phyloP scores from a whole-genome alignment of 2,888 invertebrate genomes.

The Esperia sulphurella region DNA sequence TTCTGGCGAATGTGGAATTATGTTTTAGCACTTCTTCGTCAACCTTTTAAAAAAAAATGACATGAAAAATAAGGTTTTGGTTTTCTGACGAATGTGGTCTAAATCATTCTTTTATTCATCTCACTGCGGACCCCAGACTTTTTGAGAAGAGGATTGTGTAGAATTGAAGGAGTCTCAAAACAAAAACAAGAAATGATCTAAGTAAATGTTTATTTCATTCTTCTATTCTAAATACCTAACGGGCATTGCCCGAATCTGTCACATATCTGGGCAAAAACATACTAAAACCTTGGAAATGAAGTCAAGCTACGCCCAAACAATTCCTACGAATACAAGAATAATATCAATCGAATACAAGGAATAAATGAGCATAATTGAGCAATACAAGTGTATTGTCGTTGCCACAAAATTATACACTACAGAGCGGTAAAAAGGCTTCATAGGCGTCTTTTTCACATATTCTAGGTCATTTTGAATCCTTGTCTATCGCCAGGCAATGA shows the following conservation, averaged over 20 bases:
- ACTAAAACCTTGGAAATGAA: slow-evolving; percentile 19
- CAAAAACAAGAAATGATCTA: slow-evolving; percentile 49
- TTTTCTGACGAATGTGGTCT: too few relatives aligned
- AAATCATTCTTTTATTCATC: too few relatives aligned
- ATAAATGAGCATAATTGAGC: slow-evolving; percentile 73
- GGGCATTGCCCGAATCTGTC: slow-evolving; percentile 42
- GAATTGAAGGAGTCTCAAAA: slow-evolving; percentile 21
- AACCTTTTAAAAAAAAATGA: too few relatives aligned
- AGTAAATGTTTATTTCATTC: slow-evolving; percentile 72
- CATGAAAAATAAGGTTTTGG: too few relatives aligned
- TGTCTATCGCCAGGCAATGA: too few relatives aligned
- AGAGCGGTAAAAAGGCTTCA: too few relatives aligned
- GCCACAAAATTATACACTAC: slow-evolving; percentile 33
- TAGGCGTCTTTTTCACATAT: too few relatives aligned
- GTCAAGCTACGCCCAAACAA: not conserved
- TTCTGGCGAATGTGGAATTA: too few relatives aligned
- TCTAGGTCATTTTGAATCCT: too few relatives aligned
- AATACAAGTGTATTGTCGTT: slow-evolving; percentile 70
- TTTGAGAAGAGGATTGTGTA: too few relatives aligned
- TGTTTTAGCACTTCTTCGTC: too few relatives aligned
- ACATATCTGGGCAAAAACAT: slow-evolving; percentile 52
- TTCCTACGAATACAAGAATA: slow-evolving; percentile 17
- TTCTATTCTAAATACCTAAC: slow-evolving; percentile 65
- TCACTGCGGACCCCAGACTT: too few relatives aligned
- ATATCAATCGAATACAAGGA: slow-evolving; percentile 41